Evolutionary conservation across 2,797 vertebrate genomes (phyloP).

Genomic region (Sciurus carolinensis): DNA sequence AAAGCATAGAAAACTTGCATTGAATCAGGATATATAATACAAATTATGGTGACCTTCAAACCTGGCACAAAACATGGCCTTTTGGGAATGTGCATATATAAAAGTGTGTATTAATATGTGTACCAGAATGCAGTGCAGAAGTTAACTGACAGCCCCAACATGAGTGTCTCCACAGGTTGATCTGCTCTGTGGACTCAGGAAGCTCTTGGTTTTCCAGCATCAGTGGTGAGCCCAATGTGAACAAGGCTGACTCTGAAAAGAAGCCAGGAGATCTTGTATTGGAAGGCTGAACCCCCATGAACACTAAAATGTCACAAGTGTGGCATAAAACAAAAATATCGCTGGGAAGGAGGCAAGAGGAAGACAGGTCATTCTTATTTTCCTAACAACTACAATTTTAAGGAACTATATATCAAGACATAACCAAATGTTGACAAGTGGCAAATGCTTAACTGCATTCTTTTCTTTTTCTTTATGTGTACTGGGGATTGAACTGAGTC

Average conservation of each 20-base stretch:
- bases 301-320: neutral
- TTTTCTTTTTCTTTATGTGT: too few species aligned
- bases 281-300: neutral
- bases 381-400: neutral
- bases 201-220: neutral
- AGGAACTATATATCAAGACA: neutral
- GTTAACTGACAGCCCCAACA: fast-evolving
- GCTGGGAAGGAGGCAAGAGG: neutral
- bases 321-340: neutral
- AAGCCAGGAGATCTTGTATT: neutral
- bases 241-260: neutral
- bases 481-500: too few species aligned
- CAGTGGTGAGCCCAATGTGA: neutral
- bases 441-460: neutral
- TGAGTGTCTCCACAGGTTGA: neutral
- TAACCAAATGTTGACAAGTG: neutral
- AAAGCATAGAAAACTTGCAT: constrained; percentile 47
- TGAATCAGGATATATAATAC: constrained; percentile 12
- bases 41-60: constrained; percentile 44
- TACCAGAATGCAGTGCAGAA: neutral
- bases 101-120: constrained; percentile 2
- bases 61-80: constrained; percentile 32
- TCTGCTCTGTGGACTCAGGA: neutral
- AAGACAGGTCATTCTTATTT: neutral
- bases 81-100: constrained; percentile 16